phyloP scores from a whole-genome alignment of 1,140 invertebrate species.

The Lepidurus apus region DNA sequence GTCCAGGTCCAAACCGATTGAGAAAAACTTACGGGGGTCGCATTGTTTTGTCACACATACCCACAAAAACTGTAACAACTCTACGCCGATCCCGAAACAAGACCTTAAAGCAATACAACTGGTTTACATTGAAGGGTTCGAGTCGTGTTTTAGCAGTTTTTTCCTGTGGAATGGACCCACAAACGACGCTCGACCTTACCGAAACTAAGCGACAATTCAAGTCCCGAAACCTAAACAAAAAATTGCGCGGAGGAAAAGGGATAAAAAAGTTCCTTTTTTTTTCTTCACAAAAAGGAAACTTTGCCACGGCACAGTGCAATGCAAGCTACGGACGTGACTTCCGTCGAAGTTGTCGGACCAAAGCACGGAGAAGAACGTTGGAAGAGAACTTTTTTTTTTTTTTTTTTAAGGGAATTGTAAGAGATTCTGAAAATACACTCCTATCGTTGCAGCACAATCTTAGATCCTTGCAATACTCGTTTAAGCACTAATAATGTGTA shows the following conservation, averaged over 20 bases:
- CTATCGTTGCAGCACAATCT: neutral
- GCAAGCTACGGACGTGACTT: slow-evolving; percentile 18
- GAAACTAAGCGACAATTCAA: neutral
- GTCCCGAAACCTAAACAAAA: neutral
- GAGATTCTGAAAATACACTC: neutral
- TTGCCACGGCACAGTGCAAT: slow-evolving; percentile 17
- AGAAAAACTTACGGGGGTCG: neutral
- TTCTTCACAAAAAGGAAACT: neutral
- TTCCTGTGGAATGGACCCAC: neutral
- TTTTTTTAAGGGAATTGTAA: neutral
- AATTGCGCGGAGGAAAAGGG: neutral
- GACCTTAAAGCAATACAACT: neutral
- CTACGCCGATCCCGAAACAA: neutral
- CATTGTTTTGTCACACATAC: neutral
- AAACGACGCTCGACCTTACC: neutral
- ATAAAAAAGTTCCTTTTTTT: neutral
- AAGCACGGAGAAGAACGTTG: neutral
- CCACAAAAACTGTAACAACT: neutral
- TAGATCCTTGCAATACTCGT: too few relatives aligned
- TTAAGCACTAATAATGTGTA: too few relatives aligned
- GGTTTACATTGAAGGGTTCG: neutral
- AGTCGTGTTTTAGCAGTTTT: neutral
- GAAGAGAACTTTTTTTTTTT: neutral
- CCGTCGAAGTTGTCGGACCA: slow-evolving; percentile 9
- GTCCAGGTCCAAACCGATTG: neutral